Conservation (phyloP, 1,140 invertebrate species). For the Telenomus remus region DNA sequence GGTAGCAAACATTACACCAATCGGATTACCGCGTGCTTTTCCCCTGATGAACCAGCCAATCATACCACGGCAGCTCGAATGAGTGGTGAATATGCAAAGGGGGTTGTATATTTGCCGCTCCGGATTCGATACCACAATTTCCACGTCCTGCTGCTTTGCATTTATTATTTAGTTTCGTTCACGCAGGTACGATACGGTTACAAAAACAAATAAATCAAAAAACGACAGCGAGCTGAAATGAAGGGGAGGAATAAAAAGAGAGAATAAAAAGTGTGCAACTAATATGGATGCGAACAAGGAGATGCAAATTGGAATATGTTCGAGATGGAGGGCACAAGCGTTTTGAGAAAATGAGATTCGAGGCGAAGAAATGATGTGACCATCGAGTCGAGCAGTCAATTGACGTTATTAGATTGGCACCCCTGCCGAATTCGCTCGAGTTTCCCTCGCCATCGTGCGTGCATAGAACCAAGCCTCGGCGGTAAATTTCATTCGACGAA, state of each 20-base stretch:
- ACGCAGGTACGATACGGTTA: not conserved
- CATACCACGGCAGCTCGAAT: conserved; percentile 27
- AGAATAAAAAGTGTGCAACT: no score
- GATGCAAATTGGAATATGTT: no score
- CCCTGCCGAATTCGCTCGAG: conserved; percentile 60
- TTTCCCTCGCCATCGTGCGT: conserved; percentile 67
- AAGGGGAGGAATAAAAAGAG: no score
- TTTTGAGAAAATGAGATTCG: conserved; percentile 37
- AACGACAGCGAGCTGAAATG: no score
- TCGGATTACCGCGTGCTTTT: conserved; percentile 21
- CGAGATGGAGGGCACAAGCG: no score
- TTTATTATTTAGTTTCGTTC: conserved; percentile 21
- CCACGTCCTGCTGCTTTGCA: conserved; percentile 21
- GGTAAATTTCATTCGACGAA: conserved; percentile 76
- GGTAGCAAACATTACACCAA: conserved; percentile 25
- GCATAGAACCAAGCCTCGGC: conserved; percentile 70
- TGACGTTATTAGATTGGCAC: conserved; percentile 76
- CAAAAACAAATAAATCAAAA: not conserved
- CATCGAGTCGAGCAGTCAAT: conserved; percentile 75
- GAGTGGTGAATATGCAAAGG: conserved; percentile 32
- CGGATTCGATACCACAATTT: conserved; percentile 15
- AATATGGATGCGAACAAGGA: no score
- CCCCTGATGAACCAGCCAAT: conserved; percentile 40
- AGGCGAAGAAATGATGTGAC: conserved; percentile 58
- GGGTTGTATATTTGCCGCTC: conserved; percentile 11